Evolutionary conservation across 92 coral and sea anemone genomes (phyloP), one percentile per base, ranked within the genome.

Genomic region (Phymanthus crucifer): DNA sequence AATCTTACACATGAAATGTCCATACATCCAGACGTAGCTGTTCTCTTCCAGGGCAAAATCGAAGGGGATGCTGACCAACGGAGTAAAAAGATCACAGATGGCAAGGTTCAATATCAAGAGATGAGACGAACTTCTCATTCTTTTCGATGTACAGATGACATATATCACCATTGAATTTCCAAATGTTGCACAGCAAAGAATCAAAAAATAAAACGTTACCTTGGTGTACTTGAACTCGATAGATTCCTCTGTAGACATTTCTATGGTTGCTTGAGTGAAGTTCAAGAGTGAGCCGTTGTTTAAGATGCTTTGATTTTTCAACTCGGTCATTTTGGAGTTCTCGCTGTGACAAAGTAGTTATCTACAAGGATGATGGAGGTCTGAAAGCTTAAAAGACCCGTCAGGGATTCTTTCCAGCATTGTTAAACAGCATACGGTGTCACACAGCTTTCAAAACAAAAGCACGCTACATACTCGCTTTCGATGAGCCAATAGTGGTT

Each of bases 11-110:
- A 96, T 86, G 3, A 77, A 76, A 8, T 74, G 75, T 4, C 99
- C 98, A 68, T 93, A 96, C 50, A 85, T 56, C 98, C 98, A 96
- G 0, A 47, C 74, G 57, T 89, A 87, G 70, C 70, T 77, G 37
- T 91, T 84, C 72, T 89, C 92, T 54, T 96, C 98, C 64, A 93
- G 81, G 13, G 94, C 88, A 57, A 96, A 93, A 81, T 96, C 99
- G 72, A 96, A 88, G 8, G 97, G 97, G 14, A 96, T 96, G 57
- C 97, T 96, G 6, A 96, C 71, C 45, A 91, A 71, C 3, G 99
- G 99, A 7, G 99, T 91, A 35, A 93, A 32, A 40, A 96, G 72
- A 58, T 96, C 99, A 43, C 99, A 93, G 3, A 96, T 47, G 7
- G 99, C 97, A n/a, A 96, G 78, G 83, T 96, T 96, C 19, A 94